Base-by-base conservation (phyloP, 2,797 vertebrate species). In the Eupleurogrammus muticus region DNA sequence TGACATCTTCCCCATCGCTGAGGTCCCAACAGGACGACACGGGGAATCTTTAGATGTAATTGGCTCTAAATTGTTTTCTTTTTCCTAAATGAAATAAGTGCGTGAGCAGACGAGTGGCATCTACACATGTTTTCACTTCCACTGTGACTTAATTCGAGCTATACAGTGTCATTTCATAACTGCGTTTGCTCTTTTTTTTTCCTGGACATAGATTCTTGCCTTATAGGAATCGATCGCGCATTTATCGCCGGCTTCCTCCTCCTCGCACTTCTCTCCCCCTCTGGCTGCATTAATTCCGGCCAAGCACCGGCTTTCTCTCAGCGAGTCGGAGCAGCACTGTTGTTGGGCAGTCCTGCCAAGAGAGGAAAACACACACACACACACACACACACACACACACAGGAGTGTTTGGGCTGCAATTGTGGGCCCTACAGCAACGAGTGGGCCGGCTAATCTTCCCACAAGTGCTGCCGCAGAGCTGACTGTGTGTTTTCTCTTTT, bases 341-440 rank as follows among this genome's bases (percentile, higher is more conserved):
- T 92, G 95, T 92, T 96, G 95, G 67, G 96, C 92, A 14, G 94
- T 93, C 91, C 97, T 99, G 92, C 86, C 78, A 60, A n/a, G n/a
- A n/a, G 57, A 75, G 70, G 76, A 52, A 77, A 74, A 51, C 62
- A 83, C 62, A 83, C 65, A 64, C 34, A 55, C n/a, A n/a, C n/a
- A n/a, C n/a, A n/a, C n/a, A n/a, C n/a, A n/a, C n/a, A n/a, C n/a
- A n/a, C n/a, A 51, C 62, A 83, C 62, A 83, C 65, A 64, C 34
- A 55, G 44, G 60, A 70, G 59, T 76, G 54, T 80, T 80, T 79
- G 66, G 66, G 75, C 66, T 63, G 76, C 67, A 70, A 71, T 72
- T 28, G 66, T 42, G 54, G n/a, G 56, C 56, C 38, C 48, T 65
- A 9, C 51, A 66, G 72, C 63, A 54, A 57, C 14, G 42, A 50